Evolutionary conservation across 1,140 invertebrate genomes (phyloP).

Genomic region (Drosophila lowei): DNA sequence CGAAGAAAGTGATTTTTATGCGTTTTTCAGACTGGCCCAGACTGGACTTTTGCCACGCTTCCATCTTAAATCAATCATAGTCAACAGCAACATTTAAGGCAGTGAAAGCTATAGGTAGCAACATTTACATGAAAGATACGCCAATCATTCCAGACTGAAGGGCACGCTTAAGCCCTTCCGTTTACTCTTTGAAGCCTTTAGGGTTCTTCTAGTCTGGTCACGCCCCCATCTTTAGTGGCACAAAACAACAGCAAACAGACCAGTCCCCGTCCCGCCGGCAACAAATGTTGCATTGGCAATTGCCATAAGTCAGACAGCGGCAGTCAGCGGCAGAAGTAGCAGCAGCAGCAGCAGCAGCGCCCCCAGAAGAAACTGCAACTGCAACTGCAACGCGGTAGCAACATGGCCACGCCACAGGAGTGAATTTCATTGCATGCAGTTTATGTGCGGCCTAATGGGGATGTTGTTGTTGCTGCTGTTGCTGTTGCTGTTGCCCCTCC

Average conservation of each 20-base stretch:
- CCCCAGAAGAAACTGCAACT: slow-evolving; percentile 29
- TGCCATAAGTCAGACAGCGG: slow-evolving; percentile 74
- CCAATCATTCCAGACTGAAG: no score
- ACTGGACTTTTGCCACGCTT: no score
- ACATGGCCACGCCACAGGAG: slow-evolving; percentile 78
- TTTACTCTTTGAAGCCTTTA: not conserved
- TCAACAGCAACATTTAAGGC: no score
- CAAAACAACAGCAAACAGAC: slow-evolving; percentile 16
- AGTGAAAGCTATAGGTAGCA: no score
- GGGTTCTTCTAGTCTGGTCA: slow-evolving; percentile 12
- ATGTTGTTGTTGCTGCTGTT: slow-evolving; percentile 52
- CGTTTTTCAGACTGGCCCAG: no score
- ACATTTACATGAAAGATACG: no score
- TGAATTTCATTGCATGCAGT: slow-evolving; percentile 71
- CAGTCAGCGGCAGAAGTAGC: no score
- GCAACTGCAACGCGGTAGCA: slow-evolving; percentile 62
- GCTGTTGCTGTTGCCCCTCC: slow-evolving; percentile 19
- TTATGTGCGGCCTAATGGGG: slow-evolving; percentile 79
- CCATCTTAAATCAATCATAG: no score
- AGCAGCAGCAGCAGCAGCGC: slow-evolving; percentile 6
- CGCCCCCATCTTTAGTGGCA: slow-evolving; percentile 44
- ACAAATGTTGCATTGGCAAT: slow-evolving; percentile 82
- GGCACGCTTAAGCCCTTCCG: no score
- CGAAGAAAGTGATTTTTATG: no score
- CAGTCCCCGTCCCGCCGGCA: slow-evolving; percentile 37